Evolutionary conservation across 1,140 invertebrate species (phyloP).

Genomic region (Scaptomyza hsui): DNA sequence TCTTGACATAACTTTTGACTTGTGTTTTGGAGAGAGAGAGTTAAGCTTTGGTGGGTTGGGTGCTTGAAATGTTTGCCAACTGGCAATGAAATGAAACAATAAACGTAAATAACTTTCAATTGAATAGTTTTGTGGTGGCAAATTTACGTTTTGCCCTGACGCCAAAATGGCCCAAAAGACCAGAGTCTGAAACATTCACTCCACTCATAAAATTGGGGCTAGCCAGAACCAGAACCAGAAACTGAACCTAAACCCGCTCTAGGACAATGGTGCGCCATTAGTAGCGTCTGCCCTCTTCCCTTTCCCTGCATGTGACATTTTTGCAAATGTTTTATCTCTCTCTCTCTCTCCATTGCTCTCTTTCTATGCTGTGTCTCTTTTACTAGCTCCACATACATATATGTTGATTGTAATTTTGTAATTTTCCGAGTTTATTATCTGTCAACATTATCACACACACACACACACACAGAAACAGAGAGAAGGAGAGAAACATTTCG

Average conservation of each 20-base stretch:
- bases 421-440: constrained; percentile 82
- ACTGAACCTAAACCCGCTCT: background rate
- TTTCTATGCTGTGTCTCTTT: constrained; percentile 1
- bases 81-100: constrained; percentile 62
- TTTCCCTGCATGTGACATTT: constrained; percentile 56
- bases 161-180: constrained; percentile 36
- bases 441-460: constrained; percentile 79
- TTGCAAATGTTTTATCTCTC: constrained; percentile 40
- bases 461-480: constrained; percentile 32
- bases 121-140: constrained; percentile 79
- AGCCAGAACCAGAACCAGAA: background rate
- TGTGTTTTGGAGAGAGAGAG: constrained; percentile 4
- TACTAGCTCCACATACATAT: constrained; percentile 45
- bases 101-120: constrained; percentile 81
- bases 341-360: background rate
- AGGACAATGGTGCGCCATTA: constrained; percentile 76
- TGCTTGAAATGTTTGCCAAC: constrained; percentile 40
- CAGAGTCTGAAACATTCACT: constrained; percentile 8
- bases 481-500: constrained; percentile 15
- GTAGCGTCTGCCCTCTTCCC: constrained; percentile 32
- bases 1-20: constrained; percentile 25
- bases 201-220: constrained; percentile 53
- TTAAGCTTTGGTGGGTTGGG: background rate
- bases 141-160: constrained; percentile 61
- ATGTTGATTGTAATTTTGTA: constrained; percentile 79